Percentiles rank a stretch among this genome's conserved stretches.
phyloP scores from a whole-genome alignment of 2,113 vertebrate species.

The Anguilla japonica region DNA sequence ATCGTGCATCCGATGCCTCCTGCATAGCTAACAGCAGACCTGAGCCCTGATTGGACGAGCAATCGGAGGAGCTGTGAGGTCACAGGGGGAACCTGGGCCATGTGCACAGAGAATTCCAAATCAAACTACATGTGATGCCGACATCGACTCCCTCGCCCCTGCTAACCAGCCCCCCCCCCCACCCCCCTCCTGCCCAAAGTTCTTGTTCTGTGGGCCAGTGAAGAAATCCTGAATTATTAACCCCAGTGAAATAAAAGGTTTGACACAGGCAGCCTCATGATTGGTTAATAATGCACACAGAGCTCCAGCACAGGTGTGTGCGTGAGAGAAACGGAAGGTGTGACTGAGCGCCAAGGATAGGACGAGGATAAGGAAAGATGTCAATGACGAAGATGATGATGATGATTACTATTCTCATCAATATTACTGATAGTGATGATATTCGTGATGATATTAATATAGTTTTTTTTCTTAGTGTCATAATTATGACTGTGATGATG shows the following conservation, averaged over 20 bases:
- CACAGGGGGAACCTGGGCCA: background rate
- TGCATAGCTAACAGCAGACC: background rate
- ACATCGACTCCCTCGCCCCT: background rate
- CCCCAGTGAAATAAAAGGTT: constrained; percentile 73
- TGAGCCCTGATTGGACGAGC: background rate
- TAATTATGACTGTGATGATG: too few species aligned
- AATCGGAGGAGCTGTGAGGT: background rate
- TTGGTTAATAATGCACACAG: constrained; percentile 74
- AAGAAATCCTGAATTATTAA: constrained; percentile 76
- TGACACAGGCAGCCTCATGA: constrained; percentile 64
- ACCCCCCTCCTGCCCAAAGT: background rate
- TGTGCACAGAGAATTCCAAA: constrained; percentile 21
- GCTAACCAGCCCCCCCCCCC: too few species aligned
- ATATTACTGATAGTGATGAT: too few species aligned
- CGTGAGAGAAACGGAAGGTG: constrained; percentile 44
- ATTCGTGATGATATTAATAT: too few species aligned
- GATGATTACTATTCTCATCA: too few species aligned
- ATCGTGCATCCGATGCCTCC: background rate
- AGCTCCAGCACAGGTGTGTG: constrained; percentile 69
- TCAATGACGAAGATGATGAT: too few species aligned
- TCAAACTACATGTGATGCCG: constrained; percentile 4
- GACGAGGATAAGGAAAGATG: too few species aligned
- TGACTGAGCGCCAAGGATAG: too few species aligned
- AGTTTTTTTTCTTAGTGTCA: too few species aligned
- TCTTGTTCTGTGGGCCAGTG: constrained; percentile 42